A percentile compares a stretch with the other conserved stretches of the same genome.
Evolutionary conservation across 1,140 invertebrate species (phyloP).

Genomic region (Heliconius hermathena): DNA sequence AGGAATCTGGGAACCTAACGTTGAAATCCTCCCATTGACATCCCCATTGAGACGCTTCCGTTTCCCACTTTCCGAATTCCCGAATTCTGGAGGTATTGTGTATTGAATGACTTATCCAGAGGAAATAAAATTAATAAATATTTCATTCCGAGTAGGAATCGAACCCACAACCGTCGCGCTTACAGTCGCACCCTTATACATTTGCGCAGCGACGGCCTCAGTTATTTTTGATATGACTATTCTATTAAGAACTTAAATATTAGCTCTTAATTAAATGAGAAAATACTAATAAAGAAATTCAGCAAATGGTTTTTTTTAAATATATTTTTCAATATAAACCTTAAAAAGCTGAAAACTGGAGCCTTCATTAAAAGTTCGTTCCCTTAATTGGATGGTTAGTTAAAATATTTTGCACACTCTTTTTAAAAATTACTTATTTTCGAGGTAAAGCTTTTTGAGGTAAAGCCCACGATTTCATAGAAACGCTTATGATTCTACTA

Average conservation of each 20-base stretch:
- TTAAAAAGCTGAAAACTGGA: not conserved
- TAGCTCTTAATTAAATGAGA: not conserved
- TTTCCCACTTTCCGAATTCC: not conserved
- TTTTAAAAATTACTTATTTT: constrained; percentile 1
- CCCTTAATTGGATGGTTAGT: constrained; percentile 8
- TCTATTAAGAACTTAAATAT: not conserved
- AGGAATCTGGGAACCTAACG: not conserved
- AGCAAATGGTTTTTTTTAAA: not conserved
- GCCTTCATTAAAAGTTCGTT: constrained; percentile 1
- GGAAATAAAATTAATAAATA: not conserved
- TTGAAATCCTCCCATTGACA: too few species aligned
- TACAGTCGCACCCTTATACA: not conserved
- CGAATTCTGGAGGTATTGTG: not conserved
- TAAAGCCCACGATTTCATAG: not conserved
- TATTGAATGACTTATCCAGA: not conserved
- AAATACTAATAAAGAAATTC: not conserved
- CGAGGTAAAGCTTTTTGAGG: not conserved
- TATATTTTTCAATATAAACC: not conserved
- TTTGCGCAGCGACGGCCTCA: too few species aligned
- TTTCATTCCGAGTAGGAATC: not conserved
- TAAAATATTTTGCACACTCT: constrained; percentile 5
- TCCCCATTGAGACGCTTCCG: too few species aligned
- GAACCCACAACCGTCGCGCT: not conserved
- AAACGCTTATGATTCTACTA: not conserved
- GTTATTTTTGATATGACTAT: too few species aligned